A percentile compares a stretch with the other conserved stretches of the same genome.
Conservation (phyloP, 2,888 invertebrate genomes). For the Hedya salicella region DNA sequence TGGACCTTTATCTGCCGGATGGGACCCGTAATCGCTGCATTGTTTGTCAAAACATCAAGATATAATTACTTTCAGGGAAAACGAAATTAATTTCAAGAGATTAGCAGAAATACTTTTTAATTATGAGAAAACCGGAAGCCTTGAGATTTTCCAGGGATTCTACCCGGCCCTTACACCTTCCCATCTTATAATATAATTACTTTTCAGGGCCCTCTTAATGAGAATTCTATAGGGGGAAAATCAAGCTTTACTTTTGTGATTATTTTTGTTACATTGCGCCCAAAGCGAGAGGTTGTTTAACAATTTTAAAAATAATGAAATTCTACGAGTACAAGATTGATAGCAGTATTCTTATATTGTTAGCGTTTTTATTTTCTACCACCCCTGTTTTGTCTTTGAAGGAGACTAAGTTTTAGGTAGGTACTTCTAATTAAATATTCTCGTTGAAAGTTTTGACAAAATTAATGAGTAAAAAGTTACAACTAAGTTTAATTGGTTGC, state of each 20-base stretch:
- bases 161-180: slow-evolving; percentile 19
- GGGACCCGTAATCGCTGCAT: neutral
- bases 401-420: too few species aligned
- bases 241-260: slow-evolving; percentile 17
- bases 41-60: slow-evolving; percentile 10
- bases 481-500: too few species aligned
- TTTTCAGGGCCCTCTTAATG: slow-evolving; percentile 19
- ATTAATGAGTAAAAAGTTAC: too few species aligned
- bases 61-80: neutral
- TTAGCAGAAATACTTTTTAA: slow-evolving; percentile 31
- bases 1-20: slow-evolving; percentile 4
- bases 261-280: slow-evolving; percentile 21
- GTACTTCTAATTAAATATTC: too few species aligned
- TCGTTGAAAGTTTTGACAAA: too few species aligned
- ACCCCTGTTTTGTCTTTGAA: too few species aligned
- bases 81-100: slow-evolving; percentile 16
- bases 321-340: neutral
- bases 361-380: neutral
- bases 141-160: slow-evolving; percentile 12
- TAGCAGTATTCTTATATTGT: neutral
- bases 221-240: slow-evolving; percentile 26
- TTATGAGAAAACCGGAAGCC: slow-evolving; percentile 19
- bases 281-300: slow-evolving; percentile 11
- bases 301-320: neutral
- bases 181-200: slow-evolving; percentile 28